A percentile compares a stretch with the other conserved stretches of the same genome.
phyloP scores from a whole-genome alignment of 2,797 vertebrate species.

The Sylvia borin region DNA sequence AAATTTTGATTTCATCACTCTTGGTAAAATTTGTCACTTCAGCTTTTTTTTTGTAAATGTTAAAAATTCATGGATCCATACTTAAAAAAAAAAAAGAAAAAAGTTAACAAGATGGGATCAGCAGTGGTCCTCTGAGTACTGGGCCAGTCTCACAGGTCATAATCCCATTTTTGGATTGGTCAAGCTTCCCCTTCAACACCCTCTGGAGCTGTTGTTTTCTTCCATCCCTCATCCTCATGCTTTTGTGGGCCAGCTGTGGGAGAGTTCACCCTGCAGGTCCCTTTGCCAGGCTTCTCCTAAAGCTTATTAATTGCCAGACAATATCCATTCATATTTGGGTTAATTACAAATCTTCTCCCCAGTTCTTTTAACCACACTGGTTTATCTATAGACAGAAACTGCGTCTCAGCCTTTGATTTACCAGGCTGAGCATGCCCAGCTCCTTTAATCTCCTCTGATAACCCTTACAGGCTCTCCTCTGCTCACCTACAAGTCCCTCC shows the following conservation, averaged over 20 bases:
- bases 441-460: not conserved
- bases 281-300: not conserved
- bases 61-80: not conserved
- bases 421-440: fast-evolving
- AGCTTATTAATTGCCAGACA: not conserved
- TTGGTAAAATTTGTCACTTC: not conserved
- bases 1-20: not conserved
- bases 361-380: not conserved
- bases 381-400: not conserved
- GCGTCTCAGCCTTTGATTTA: not conserved
- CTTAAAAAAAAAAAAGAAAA: not conserved
- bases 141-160: not conserved
- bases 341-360: not conserved
- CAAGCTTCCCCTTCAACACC: not conserved
- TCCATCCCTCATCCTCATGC: not conserved
- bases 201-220: not conserved
- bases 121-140: not conserved
- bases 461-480: not conserved
- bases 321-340: not conserved
- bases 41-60: not conserved
- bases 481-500: not conserved
- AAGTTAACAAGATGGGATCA: not conserved
- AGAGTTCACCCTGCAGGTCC: not conserved
- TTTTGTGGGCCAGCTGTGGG: fast-evolving
- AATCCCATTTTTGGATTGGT: not conserved